Percentiles rank a stretch among this genome's conserved stretches.
Evolutionary conservation across 2,888 invertebrate genomes (phyloP).

Genomic region (Entomobrya multifasciata): DNA sequence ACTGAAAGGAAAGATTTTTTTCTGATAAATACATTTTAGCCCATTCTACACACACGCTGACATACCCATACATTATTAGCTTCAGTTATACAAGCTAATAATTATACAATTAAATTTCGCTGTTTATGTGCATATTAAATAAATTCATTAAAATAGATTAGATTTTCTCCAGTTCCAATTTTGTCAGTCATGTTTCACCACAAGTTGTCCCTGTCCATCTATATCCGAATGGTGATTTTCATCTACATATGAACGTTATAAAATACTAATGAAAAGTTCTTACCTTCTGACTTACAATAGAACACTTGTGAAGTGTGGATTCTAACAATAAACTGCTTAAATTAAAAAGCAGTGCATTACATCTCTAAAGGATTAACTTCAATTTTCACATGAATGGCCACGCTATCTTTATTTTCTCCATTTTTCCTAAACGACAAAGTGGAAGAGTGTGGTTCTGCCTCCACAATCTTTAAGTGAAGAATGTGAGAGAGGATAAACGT

Average conservation of each 20-base stretch:
- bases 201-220: slow-evolving; percentile 7
- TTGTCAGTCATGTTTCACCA: neutral
- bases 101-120: neutral
- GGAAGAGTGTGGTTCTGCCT: neutral
- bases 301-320: too few relatives aligned
- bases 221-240: too few relatives aligned
- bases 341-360: too few relatives aligned
- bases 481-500: neutral
- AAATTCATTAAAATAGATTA: neutral
- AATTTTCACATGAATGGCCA: neutral
- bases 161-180: neutral
- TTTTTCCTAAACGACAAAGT: neutral
- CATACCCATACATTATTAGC: too few relatives aligned
- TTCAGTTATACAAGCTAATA: neutral
- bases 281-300: slow-evolving; percentile 6
- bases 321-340: too few relatives aligned
- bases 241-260: neutral
- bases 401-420: neutral
- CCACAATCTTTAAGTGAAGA: neutral
- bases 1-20: neutral
- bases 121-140: neutral
- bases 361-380: too few relatives aligned
- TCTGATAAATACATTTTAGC: neutral
- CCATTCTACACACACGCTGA: too few relatives aligned
- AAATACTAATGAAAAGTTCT: neutral